Evolutionary conservation across 2,888 invertebrate species (phyloP).

Genomic region (Oeneis ivallda): DNA sequence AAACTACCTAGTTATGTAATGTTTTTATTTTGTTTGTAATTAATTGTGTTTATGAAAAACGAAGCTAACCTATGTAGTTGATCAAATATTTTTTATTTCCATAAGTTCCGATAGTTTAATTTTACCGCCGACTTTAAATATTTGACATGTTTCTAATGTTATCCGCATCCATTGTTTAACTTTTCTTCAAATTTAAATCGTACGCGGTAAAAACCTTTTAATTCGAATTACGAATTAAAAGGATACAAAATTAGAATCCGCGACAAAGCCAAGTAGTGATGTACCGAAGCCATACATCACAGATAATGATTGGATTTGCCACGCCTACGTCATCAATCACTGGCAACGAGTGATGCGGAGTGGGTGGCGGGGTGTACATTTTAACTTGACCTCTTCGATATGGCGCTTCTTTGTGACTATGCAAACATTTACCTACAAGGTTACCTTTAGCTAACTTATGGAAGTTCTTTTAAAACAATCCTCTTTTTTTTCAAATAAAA

Average conservation of each 20-base stretch:
- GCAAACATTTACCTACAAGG: neutral
- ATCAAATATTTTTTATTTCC: no score
- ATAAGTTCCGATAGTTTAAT: no score
- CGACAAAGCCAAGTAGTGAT: constrained; percentile 57
- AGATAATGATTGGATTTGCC: constrained; percentile 81
- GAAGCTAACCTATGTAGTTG: no score
- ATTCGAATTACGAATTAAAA: constrained; percentile 5
- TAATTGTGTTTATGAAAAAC: no score
- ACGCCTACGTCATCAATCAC: constrained; percentile 81
- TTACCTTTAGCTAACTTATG: neutral
- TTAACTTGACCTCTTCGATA: constrained; percentile 55
- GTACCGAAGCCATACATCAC: constrained; percentile 78
- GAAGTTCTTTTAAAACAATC: neutral
- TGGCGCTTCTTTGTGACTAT: constrained; percentile 17
- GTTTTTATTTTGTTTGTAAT: no score
- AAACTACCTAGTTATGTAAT: no score
- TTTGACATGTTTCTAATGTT: no score
- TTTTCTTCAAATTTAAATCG: neutral
- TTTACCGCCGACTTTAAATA: no score
- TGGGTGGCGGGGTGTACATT: constrained; percentile 52
- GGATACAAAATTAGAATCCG: constrained; percentile 21
- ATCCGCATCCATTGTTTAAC: neutral
- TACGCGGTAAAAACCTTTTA: neutral
- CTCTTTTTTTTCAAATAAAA: no score
- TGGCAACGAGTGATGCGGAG: constrained; percentile 65